Evolutionary conservation across 2,888 invertebrate species (phyloP), one percentile per base, ranked within the genome.

Genomic region (Tolmerus cingulatus): DNA sequence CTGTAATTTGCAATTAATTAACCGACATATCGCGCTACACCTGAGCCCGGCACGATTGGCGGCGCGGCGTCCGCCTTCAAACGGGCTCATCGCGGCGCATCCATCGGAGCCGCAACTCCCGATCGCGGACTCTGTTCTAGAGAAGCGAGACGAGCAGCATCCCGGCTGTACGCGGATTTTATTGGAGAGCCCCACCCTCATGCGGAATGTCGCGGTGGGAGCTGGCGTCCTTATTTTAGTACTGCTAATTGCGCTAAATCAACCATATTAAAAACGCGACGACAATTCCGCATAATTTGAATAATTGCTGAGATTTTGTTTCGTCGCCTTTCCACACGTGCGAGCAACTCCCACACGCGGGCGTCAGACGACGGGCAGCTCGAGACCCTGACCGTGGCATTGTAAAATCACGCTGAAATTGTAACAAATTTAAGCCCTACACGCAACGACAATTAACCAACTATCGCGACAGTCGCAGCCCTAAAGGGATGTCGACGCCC

Each of bases 291-390:
- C 43, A 46, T 46, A 46, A 46, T 46, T n/a, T 43, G 78, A 79
- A 43, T 79, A 79, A 79, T 79, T 79, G 78, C 43, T 78, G 40
- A 46, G 23, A 46, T 23, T 79, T 79, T 51, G 43, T 77, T 77
- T 77, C n/a, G 9, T 19, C 55, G 55, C 9, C 55, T 55, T 19
- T 55, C 43, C 43, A 43, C 43, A 43, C 43, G 43, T 43, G 43
- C 9, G 2, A 34, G 34, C 34, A 34, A 34, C 34, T 34, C 34
- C 40, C n/a, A 55, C 51, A 9, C 51, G 51, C 51, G 51, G 8
- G 2, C 8, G 9, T 0, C 19, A n/a, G 55, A 16, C 19, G 7
- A 55, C n/a, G 16, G 19, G 1, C n/a, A n/a, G 2, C 2, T 19
- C n/a, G 19, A 19, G 55, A 2, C 55, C 55, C 55, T 55, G 55